These are phyloP conservation scores for Anoplius nigerrimus DNA, from an alignment of 2,888 invertebrate species.

Conservation along the genomic window DNA sequence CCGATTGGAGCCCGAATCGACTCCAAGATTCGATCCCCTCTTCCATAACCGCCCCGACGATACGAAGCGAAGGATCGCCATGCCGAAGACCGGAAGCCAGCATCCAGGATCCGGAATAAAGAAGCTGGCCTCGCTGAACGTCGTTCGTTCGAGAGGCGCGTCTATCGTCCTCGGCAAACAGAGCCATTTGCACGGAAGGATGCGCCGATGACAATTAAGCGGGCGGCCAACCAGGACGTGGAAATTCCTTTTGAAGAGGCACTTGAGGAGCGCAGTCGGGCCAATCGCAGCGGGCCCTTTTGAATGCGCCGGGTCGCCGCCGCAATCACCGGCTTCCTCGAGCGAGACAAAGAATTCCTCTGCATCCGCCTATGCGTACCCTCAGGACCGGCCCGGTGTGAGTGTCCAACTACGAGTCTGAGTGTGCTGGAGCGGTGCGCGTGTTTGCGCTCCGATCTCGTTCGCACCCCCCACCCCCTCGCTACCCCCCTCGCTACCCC, in stretches of 20 bases:
- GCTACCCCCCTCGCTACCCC: conserved; percentile 4
- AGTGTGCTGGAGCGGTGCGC: not conserved
- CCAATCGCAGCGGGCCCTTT: conserved; percentile 15
- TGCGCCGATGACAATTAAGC: conserved; percentile 28
- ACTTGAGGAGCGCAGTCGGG: not conserved
- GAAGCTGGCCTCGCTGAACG: conserved; percentile 15
- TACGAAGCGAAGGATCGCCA: too few species aligned
- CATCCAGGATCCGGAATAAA: too few species aligned
- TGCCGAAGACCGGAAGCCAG: too few species aligned
- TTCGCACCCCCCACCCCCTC: conserved; percentile 4
- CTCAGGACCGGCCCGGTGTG: too few species aligned
- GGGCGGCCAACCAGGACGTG: conserved; percentile 7
- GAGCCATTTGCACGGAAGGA: conserved; percentile 27
- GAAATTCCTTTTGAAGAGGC: conserved; percentile 11
- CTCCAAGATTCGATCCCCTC: too few species aligned
- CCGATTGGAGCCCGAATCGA: too few species aligned
- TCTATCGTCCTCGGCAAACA: conserved; percentile 12
- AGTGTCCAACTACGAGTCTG: not conserved
- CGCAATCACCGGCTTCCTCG: conserved; percentile 12
- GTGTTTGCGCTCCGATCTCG: not conserved
- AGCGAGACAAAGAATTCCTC: conserved; percentile 1
- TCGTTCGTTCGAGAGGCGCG: conserved; percentile 11
- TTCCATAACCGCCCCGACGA: too few species aligned
- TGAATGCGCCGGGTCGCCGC: conserved; percentile 5
- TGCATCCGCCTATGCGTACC: too few species aligned